Evolutionary conservation across 2,113 vertebrate genomes (phyloP).

Genomic region (Percina caprodes): DNA sequence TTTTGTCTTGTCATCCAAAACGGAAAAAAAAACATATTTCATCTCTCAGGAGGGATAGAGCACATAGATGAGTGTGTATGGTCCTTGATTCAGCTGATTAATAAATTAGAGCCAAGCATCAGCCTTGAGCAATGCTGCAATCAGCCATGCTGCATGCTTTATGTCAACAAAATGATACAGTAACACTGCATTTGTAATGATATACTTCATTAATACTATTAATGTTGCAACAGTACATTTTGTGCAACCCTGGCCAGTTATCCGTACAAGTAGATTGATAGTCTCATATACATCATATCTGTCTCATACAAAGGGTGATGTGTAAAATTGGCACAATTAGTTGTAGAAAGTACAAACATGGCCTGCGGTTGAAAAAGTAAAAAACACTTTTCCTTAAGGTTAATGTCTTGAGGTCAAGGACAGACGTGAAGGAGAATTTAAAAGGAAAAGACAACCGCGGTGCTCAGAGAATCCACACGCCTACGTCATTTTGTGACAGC

Average conservation of each 20-base stretch:
- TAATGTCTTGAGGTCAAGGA: too few species aligned
- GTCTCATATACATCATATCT: constrained; percentile 18
- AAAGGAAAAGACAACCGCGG: not conserved
- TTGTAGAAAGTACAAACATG: not conserved
- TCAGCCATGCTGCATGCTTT: not conserved
- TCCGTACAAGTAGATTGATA: not conserved
- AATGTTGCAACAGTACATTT: constrained; percentile 3
- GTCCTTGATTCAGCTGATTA: not conserved
- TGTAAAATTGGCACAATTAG: not conserved
- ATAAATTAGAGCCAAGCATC: not conserved
- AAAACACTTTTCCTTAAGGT: too few species aligned
- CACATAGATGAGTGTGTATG: not conserved
- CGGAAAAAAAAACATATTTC: not conserved
- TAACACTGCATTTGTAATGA: constrained; percentile 16
- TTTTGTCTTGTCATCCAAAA: not conserved
- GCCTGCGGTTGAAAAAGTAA: too few species aligned
- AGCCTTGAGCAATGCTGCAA: constrained; percentile 14
- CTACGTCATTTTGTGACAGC: too few species aligned
- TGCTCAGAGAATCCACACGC: too few species aligned
- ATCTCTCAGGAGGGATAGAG: not conserved
- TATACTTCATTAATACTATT: constrained; percentile 5
- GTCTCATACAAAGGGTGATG: not conserved
- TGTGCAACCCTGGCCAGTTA: constrained; percentile 6
- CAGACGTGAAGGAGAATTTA: too few species aligned
- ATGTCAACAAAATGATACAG: constrained; percentile 1